Evolutionary conservation across 53 echinoderm and acorn worm genomes (phyloP).

Genomic region (Hippasteria phrygiana): DNA sequence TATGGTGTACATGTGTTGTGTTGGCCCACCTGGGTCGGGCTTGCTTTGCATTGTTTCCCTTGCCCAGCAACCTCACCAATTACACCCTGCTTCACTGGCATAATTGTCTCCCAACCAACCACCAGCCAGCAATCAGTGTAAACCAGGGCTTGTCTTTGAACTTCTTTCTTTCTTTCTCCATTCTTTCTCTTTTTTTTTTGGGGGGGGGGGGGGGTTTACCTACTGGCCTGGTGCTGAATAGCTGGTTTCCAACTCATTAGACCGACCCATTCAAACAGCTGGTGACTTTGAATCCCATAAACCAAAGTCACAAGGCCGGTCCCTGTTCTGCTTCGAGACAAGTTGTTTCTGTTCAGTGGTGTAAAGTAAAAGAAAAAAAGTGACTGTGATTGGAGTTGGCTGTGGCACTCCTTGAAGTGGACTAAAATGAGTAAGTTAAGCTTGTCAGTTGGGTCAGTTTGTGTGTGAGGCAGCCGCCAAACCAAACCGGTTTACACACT

Average conservation of each 20-base stretch:
- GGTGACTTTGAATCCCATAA: constrained; percentile 47
- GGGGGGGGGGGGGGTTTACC: too few relatives aligned
- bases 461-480: not conserved
- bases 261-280: constrained; percentile 51
- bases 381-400: not conserved
- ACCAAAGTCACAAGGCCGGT: constrained; percentile 36
- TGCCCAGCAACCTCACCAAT: constrained; percentile 24
- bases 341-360: constrained; percentile 2
- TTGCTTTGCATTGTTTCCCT: constrained; percentile 26
- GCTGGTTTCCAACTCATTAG: constrained; percentile 53
- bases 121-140: constrained; percentile 43
- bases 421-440: not conserved
- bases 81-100: constrained; percentile 21
- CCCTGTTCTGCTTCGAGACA: not conserved
- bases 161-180: not conserved
- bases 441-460: not conserved
- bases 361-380: not conserved
- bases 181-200: not conserved
- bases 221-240: constrained; percentile 49
- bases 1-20: constrained; percentile 29
- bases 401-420: not conserved
- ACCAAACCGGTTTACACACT: too few relatives aligned
- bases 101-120: constrained; percentile 52
- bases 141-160: constrained; percentile 40
- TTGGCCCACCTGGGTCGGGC: not conserved